Conservation (phyloP, 2,113 vertebrate species). For the Abramis brama region DNA sequence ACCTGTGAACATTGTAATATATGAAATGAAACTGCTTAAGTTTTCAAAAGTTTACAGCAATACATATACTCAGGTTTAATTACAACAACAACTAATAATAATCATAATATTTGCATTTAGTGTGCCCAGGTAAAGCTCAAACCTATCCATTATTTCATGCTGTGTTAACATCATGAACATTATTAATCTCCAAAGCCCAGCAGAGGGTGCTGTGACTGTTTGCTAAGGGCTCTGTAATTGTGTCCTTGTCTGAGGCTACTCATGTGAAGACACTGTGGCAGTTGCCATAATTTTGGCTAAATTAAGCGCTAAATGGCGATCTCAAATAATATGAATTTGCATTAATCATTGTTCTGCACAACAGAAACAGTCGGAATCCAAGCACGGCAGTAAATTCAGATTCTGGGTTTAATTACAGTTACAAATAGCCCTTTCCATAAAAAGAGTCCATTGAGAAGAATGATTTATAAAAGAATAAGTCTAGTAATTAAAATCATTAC, state of each 20-base stretch:
- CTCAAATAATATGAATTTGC: constrained; percentile 99
- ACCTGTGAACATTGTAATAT: not conserved
- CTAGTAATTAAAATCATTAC: constrained; percentile 79
- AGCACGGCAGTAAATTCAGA: constrained; percentile 90
- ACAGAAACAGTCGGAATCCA: constrained; percentile 90
- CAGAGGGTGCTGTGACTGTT: constrained; percentile 87
- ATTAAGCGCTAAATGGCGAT: constrained; percentile 99
- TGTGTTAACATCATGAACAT: not conserved
- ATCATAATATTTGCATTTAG: not conserved
- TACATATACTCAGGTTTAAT: not conserved
- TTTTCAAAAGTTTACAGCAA: not conserved
- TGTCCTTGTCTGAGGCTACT: constrained; percentile 88
- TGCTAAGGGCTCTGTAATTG: constrained; percentile 69
- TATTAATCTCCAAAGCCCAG: constrained; percentile 67
- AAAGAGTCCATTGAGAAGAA: constrained; percentile 81
- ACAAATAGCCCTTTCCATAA: constrained; percentile 91
- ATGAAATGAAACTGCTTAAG: not conserved
- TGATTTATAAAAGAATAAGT: constrained; percentile 83
- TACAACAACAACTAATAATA: not conserved
- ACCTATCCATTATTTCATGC: not conserved
- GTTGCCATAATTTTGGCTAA: constrained; percentile 98
- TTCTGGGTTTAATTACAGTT: constrained; percentile 95
- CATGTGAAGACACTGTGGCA: constrained; percentile 87
- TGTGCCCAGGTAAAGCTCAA: constrained; percentile 2
- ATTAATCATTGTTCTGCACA: constrained; percentile 98